Conservation (phyloP, 2,888 invertebrate species). For the Pyralis farinalis region DNA sequence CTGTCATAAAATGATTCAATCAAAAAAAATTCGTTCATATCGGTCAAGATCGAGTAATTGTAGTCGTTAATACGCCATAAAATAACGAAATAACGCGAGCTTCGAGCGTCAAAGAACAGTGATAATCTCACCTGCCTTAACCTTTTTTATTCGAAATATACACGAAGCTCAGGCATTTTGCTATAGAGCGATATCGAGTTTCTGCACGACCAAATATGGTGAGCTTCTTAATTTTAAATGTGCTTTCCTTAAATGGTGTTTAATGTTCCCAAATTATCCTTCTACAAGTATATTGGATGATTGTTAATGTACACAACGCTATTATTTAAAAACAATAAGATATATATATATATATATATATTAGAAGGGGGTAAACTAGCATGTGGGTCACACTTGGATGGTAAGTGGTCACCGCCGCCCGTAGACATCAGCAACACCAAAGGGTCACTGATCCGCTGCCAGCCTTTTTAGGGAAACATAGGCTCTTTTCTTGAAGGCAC, state of each 20-base stretch:
- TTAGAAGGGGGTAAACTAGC: no score
- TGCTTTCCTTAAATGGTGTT: not conserved
- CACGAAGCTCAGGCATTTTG: conserved; percentile 1
- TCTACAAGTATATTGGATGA: not conserved
- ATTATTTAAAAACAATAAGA: no score
- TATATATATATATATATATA: no score
- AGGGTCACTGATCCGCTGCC: no score
- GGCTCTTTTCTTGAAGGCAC: no score
- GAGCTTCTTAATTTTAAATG: not conserved
- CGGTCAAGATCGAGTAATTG: conserved; percentile 6
- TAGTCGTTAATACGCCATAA: conserved; percentile 3
- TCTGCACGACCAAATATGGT: not conserved
- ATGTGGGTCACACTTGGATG: no score
- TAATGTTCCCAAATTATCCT: not conserved
- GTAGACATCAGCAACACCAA: no score
- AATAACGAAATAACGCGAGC: conserved; percentile 3
- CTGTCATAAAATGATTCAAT: not conserved
- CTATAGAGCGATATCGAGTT: not conserved
- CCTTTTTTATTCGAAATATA: conserved; percentile 2
- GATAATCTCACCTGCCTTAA: conserved; percentile 5
- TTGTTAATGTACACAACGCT: not conserved
- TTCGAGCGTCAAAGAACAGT: conserved; percentile 5
- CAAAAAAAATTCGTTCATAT: conserved; percentile 3
- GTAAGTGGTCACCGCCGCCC: no score
- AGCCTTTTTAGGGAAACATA: no score